Evolutionary conservation across 2,113 vertebrate species (phyloP).

Genomic region (Siniperca chuatsi): DNA sequence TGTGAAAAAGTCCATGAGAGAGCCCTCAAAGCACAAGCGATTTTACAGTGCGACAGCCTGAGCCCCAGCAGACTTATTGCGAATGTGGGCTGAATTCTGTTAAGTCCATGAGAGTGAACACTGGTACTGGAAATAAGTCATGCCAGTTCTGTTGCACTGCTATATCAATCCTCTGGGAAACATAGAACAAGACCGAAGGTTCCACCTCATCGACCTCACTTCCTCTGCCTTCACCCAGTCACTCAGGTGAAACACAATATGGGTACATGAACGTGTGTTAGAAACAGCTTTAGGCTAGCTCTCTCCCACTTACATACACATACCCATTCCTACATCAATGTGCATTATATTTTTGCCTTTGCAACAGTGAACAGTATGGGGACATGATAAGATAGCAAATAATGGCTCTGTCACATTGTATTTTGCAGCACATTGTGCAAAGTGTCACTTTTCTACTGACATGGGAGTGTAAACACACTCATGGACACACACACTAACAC

Average conservation of each 20-base stretch:
- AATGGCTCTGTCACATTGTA: conserved; percentile 36
- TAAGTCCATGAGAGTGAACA: conserved; percentile 33
- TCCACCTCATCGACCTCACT: conserved; percentile 72
- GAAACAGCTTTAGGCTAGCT: conserved; percentile 4
- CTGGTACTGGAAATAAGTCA: conserved; percentile 43
- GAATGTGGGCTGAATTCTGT: not conserved
- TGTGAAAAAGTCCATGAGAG: conserved; percentile 46
- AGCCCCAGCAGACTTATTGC: conserved; percentile 20
- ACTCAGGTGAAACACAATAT: conserved; percentile 64
- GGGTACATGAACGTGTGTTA: conserved; percentile 1
- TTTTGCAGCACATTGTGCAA: conserved; percentile 24
- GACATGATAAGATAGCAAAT: conserved; percentile 33
- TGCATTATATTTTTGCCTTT: conserved; percentile 19
- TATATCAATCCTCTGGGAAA: conserved; percentile 69
- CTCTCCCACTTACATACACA: not conserved
- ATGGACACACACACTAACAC: not conserved
- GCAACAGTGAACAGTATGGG: conserved; percentile 1
- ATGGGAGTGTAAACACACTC: conserved; percentile 7
- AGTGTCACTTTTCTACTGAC: conserved; percentile 44
- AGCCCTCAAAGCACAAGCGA: conserved; percentile 33
- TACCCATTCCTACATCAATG: not conserved
- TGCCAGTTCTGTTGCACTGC: conserved; percentile 44
- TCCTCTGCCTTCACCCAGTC: conserved; percentile 59
- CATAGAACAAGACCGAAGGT: conserved; percentile 66
- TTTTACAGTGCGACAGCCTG: conserved; percentile 40